Conservation (phyloP, 2,113 vertebrate species). For the Callocephalon fimbriatum region DNA sequence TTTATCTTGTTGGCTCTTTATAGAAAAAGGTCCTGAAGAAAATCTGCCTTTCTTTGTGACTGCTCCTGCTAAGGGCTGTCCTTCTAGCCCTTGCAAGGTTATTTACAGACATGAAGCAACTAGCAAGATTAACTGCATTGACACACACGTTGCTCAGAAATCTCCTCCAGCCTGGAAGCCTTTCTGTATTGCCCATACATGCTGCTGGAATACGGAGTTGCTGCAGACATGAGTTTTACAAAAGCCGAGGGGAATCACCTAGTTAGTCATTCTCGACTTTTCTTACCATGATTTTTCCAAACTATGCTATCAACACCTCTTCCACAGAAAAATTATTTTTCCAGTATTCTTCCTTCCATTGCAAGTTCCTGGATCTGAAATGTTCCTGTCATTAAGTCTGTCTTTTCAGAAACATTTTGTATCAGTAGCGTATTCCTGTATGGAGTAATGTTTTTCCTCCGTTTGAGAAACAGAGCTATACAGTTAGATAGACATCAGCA, state of each 20-base stretch:
- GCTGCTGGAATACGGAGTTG: neutral
- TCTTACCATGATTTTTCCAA: neutral
- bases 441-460: neutral
- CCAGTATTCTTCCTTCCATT: neutral
- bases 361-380: neutral
- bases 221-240: neutral
- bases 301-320: neutral
- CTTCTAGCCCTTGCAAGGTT: neutral
- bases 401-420: neutral
- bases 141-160: neutral
- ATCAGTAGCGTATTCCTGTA: neutral
- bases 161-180: neutral
- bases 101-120: neutral
- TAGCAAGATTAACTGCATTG: neutral
- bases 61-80: neutral
- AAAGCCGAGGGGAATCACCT: neutral
- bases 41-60: neutral
- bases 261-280: neutral
- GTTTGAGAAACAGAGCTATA: neutral
- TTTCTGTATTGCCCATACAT: neutral
- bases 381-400: neutral
- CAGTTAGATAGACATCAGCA: neutral
- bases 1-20: neutral
- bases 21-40: neutral
- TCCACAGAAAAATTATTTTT: neutral